Evolutionary conservation across 2,888 invertebrate genomes (phyloP), one percentile per base, ranked within the genome.

Genomic region (Standfussiana lucernea): DNA sequence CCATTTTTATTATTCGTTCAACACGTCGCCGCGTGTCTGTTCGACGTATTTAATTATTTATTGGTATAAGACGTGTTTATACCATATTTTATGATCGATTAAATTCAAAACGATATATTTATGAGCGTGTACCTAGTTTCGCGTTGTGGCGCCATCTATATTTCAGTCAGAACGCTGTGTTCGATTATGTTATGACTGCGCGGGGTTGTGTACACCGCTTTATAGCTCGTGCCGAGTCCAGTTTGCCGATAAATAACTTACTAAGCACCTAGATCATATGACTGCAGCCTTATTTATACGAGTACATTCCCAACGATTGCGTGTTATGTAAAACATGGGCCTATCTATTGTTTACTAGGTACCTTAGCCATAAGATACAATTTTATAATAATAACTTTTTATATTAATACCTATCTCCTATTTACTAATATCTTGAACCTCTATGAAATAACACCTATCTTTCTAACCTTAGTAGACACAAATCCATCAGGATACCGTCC

Each of bases 21-120:
- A 88, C 88, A 89, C 89, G 82, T 89, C 89, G 88, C 87, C 86
- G 85, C 84, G 83, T 87, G 82, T 89, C 88, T 83, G 80, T 89
- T 87, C 89, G 89, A 89, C 89, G 86, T 83, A 77, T 79, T 88
- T 90, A 88, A 90, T 90, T 90, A 92, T 93, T 94, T 93, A 93
- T 91, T 88, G 80, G 87, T 77, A 83, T 88, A 89, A 89, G 90
- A 89, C 89, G 89, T 89, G 89, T 89, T 92, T 93, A 93, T 93
- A 92, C 92, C 90, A 92, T 91, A 89, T 88, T 93, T 94, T 93
- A 94, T 90, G 92, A 91, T 87, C 90, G 90, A 90, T 91, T 92
- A 90, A 92, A 93, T 91, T 91, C 89, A 88, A 93, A 93, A 93
- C 92, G 92, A 93, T 91, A 92, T 91, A 91, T 93, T 94, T 93